Conservation (phyloP, 2,888 invertebrate species). For the Phania funesta region DNA sequence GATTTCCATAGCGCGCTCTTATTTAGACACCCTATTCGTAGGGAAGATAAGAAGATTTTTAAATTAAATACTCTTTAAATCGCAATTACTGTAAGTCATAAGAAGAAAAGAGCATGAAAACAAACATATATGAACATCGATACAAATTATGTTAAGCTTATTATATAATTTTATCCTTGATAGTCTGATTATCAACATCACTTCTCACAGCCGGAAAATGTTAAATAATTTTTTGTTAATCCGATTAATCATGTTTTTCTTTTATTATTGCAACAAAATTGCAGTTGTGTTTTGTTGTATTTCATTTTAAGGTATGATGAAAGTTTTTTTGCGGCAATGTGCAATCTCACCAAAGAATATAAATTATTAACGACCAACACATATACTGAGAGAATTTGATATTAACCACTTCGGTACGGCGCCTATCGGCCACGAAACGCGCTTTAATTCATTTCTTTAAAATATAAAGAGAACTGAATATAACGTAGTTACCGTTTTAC, state of each 20-base stretch:
- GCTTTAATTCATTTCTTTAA: too few species aligned
- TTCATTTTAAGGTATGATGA: constrained; percentile 46
- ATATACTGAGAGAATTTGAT: background rate
- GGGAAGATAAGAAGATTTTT: background rate
- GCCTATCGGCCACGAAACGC: too few species aligned
- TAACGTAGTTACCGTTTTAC: too few species aligned
- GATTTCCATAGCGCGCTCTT: too few species aligned
- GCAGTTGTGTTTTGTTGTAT: constrained; percentile 26
- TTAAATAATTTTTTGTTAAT: constrained; percentile 59
- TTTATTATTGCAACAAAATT: constrained; percentile 24
- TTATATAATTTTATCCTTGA: constrained; percentile 57
- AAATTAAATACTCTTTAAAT: background rate
- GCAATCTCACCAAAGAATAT: constrained; percentile 56
- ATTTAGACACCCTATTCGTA: too few species aligned
- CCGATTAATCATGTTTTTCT: constrained; percentile 44
- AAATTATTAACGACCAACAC: constrained; percentile 38
- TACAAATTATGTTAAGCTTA: constrained; percentile 46
- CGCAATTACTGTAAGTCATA: background rate
- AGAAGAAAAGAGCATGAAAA: constrained; percentile 11
- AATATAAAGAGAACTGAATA: too few species aligned
- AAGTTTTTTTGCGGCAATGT: constrained; percentile 53
- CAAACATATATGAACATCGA: background rate
- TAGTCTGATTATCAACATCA: constrained; percentile 62
- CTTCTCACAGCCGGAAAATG: constrained; percentile 43
- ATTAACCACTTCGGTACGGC: too few species aligned